Base-by-base conservation (phyloP, 2,797 vertebrate genomes). In the Artibeus lituratus region DNA sequence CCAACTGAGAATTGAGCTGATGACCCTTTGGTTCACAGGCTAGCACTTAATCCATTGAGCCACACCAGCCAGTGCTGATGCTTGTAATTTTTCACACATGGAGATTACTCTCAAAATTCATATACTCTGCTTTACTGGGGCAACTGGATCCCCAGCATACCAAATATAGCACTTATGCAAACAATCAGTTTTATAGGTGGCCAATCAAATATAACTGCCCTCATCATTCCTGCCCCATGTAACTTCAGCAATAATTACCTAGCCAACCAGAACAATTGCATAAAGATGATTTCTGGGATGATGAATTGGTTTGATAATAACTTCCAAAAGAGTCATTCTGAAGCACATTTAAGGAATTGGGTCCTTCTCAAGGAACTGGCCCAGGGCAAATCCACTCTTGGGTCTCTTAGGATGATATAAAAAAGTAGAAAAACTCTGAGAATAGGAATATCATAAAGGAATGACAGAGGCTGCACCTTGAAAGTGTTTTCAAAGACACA, bases 271-370 rank as follows among this genome's bases (percentile, higher is more conserved):
- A 94, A 78, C n/a, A 42, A 89, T 7, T 80, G 7, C 55, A 53
- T 62, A 65, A 91, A 87, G 67, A 76, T 35, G 47, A 29, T 84
- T 62, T 51, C 55, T 62, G 37, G 49, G 35, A 84, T 90, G 94
- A 93, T 51, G 53, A 90, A 87, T 89, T 80, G 78, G 21, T 69
- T 87, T 76, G 74, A 91, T 87, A 62, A 80, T 77, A 16, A 82
- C 69, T 85, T 95, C 77, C 88, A 82, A 83, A 92, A 85, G 95
- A 87, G 42, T 39, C 77, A 42, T 69, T 80, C 49, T n/a, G 87
- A 94, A 72, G 16, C 29, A 55, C 32, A 10, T 14, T 14, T 18
- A n/a, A 91, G 76, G 73, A 94, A 92, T 42, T 39, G 9, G 47
- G 19, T 88, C 53, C 94, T 94, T 88, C 77, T 85, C 47, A 49